Evolutionary conservation across 2,888 invertebrate species (phyloP), one percentile per base, ranked within the genome.

Genomic region (Euphydryas editha): DNA sequence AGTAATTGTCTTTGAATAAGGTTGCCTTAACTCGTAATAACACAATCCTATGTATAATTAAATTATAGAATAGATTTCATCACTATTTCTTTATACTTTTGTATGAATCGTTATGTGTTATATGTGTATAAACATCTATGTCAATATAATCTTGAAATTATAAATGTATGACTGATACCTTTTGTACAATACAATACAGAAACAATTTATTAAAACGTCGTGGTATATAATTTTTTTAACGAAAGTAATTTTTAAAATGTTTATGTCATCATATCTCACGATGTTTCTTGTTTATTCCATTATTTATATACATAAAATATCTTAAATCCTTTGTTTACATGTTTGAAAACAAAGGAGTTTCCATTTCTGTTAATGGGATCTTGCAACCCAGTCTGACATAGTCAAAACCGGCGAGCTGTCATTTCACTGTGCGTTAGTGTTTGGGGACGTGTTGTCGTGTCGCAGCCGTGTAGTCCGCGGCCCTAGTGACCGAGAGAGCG

Each of bases 361-460:
- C 18, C 17, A 20, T 18, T 8, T 18, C n/a, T 47, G 15, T 47
- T 21, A 30, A 57, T 20, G 30, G 42, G 2, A 49, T 65, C 68
- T 72, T 67, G 75, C 73, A 73, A 75, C 75, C 76, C 73, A 46
- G 70, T 46, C 24, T 74, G 39, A 62, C 30, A 59, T 24, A 57
- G 59, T 63, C 67, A 62, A 62, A 68, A 65, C 65, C 62, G 68
- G 64, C 65, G 39, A 65, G 68, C 75, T 75, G 75, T 75, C 75
- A 76, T 69, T 71, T 57, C 65, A 60, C 67, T 64, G 72, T 67
- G 74, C 73, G 75, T 72, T 71, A 75, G 72, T 78, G 81, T 79
- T 79, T 76, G 77, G 76, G 75, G 76, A 79, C 76, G 78, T 78
- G 75, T 81, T 81, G 81, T 81, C 81, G 81, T 81, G 79, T 75